Percentiles rank a stretch among this genome's conserved stretches.
Conservation (phyloP, 2,888 invertebrate species). For the Tipula unca region DNA sequence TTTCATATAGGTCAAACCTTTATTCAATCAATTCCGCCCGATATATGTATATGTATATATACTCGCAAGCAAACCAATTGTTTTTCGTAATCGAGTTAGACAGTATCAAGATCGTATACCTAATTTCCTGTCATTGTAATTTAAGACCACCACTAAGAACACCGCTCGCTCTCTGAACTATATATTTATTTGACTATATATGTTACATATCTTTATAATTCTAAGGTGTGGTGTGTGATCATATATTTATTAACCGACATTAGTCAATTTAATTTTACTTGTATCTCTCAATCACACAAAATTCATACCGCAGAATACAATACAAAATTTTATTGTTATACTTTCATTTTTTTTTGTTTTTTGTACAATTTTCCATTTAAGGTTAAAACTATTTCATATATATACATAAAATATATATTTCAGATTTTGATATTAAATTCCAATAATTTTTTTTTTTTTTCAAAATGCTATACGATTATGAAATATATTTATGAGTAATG, state of each 20-base stretch:
- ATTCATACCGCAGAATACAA: neutral
- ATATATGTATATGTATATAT: neutral
- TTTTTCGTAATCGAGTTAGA: neutral
- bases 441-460: neutral
- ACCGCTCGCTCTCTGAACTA: neutral
- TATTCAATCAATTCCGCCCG: neutral
- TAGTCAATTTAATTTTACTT: neutral
- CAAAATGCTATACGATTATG: neutral
- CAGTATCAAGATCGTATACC: neutral
- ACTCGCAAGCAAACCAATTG: neutral
- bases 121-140: neutral
- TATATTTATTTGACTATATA: neutral
- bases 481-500: neutral
- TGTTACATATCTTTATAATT: neutral
- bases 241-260: neutral
- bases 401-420: too few relatives aligned
- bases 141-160: neutral
- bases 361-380: neutral
- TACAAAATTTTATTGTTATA: neutral
- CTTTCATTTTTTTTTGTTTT: neutral
- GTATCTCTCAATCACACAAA: neutral
- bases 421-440: neutral
- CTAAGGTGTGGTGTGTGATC: neutral
- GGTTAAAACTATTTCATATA: slow-evolving; percentile 1
- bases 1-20: neutral